Evolutionary conservation across 1,140 invertebrate species (phyloP), one percentile per base, ranked within the genome.

Genomic region (Steinernema feltiae): DNA sequence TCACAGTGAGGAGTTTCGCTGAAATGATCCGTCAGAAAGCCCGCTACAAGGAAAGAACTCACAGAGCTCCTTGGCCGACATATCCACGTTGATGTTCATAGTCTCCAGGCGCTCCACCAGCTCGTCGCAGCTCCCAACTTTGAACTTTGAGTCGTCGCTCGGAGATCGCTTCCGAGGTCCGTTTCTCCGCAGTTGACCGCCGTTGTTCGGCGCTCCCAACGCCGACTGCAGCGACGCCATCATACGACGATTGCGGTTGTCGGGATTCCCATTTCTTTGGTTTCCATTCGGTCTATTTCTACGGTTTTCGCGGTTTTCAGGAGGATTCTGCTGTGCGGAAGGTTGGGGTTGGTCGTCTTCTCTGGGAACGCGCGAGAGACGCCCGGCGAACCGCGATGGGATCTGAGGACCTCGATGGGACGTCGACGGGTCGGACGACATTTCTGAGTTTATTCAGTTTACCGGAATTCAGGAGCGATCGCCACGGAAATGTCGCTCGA

Each of bases 71-170:
- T 27, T 63, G 12, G 53, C 53, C 12, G 53, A 63, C 12, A 63
- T 12, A 21, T 63, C 53, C 53, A 63, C 53, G 24, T 63, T 63
- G 12, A 63, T 3, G 24, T 63, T 63, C 53, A 63, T 63, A 3
- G 53, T 27, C 24, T 63, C 53, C 7, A 63, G 53, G 7, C 53
- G 7, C 53, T 63, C 53, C 53, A 63, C 53, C 15, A 63, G 24
- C 53, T 63, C 53, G 53, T 63, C 53, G 53, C 53, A 63, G 24
- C 53, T 63, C 53, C 24, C 53, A 15, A 63, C 53, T 27, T 63
- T 63, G 53, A 63, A 63, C 24, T 27, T 63, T 15, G 53, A 7
- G 53, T 63, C 53, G 53, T 63, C 53, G 53, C 53, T 27, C 7
- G 53, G 53, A 7, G 15, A n/a, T 21, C 24, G 15, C 24, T 27